Evolutionary conservation across 1,140 invertebrate species (phyloP).

Genomic region (Listronotus bonariensis): DNA sequence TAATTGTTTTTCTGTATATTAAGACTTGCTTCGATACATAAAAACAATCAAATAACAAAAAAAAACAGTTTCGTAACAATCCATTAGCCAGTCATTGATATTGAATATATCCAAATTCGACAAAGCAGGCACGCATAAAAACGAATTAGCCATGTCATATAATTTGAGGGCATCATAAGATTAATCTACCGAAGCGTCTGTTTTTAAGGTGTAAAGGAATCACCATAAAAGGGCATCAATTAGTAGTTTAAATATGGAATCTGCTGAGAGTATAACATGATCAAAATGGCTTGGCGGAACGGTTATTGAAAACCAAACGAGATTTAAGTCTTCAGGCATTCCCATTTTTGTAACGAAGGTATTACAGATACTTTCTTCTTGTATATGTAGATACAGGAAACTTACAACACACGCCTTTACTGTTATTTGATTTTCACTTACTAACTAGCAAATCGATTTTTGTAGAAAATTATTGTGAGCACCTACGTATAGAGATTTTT

Average conservation of each 20-base stretch:
- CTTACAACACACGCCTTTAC: background rate
- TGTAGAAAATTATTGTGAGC: background rate
- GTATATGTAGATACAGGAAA: too few species aligned
- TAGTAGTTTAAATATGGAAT: conserved; percentile 22
- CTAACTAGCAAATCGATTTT: background rate
- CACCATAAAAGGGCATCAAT: conserved; percentile 14
- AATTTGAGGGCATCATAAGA: conserved; percentile 3
- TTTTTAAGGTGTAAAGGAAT: conserved; percentile 9
- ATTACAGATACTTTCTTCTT: conserved; percentile 5
- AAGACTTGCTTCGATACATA: too few species aligned
- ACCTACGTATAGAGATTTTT: background rate
- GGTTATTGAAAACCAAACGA: conserved; percentile 9
- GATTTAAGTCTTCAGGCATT: background rate
- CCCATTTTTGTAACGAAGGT: conserved; percentile 3
- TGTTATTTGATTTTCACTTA: conserved; percentile 6
- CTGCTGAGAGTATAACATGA: conserved; percentile 7
- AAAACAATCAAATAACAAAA: too few species aligned
- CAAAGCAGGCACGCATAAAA: background rate
- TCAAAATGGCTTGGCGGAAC: conserved; percentile 3
- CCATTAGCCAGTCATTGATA: too few species aligned
- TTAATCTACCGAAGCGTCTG: conserved; percentile 1
- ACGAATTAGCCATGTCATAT: background rate
- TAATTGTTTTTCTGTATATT: too few species aligned
- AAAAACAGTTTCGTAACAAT: too few species aligned
- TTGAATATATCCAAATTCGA: background rate